Conservation (phyloP, 2,113 vertebrate species). For the Bambusicola thoracicus region DNA sequence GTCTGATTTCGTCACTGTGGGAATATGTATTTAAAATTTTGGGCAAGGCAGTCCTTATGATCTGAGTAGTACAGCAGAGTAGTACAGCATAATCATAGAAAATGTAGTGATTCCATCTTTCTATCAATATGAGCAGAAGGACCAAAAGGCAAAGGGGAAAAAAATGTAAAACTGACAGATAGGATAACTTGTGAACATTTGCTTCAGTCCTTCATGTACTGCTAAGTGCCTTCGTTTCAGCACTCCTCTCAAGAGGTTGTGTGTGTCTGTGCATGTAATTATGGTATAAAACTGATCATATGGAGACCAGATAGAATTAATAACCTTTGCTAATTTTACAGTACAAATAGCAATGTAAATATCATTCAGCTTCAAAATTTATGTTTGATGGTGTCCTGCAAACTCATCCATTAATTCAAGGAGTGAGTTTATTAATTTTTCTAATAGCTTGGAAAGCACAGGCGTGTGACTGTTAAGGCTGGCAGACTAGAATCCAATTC, state of each 20-base stretch:
- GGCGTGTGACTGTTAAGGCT: background rate
- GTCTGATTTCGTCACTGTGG: background rate
- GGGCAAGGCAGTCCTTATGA: background rate
- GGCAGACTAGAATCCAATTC: background rate
- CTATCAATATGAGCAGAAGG: background rate
- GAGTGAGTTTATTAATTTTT: slow-evolving; percentile 59
- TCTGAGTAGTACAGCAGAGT: background rate
- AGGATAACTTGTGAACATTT: slow-evolving; percentile 10
- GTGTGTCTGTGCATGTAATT: slow-evolving; percentile 66
- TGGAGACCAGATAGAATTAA: slow-evolving; percentile 56
- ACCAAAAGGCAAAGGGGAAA: background rate
- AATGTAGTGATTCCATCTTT: background rate
- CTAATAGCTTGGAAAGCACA: slow-evolving; percentile 40
- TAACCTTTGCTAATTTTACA: slow-evolving; percentile 66
- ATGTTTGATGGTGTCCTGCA: slow-evolving; percentile 40
- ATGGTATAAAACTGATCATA: slow-evolving; percentile 33
- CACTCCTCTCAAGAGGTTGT: slow-evolving; percentile 47
- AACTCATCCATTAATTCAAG: slow-evolving; percentile 55
- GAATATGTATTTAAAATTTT: background rate
- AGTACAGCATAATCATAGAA: background rate
- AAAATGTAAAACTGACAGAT: slow-evolving; percentile 12
- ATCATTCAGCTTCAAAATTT: slow-evolving; percentile 55
- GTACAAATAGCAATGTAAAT: slow-evolving; percentile 60
- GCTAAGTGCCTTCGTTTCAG: background rate
- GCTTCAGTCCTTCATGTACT: slow-evolving; percentile 18